Conservation (phyloP, 2,888 invertebrate species). For the Caenorhabditis imperialis region DNA sequence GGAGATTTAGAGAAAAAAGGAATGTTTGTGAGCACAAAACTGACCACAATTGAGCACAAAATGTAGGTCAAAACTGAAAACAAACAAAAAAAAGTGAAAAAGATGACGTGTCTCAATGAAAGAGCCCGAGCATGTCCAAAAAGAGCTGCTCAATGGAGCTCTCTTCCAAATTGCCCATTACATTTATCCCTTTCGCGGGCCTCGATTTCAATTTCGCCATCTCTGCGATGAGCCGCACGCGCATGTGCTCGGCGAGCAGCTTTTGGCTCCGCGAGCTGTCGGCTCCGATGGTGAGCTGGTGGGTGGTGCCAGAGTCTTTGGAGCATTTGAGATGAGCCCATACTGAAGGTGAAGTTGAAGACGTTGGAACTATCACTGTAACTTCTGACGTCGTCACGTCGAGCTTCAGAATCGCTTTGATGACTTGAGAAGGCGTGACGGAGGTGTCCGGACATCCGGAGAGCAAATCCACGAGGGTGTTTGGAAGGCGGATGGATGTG, state of each 20-base stretch:
- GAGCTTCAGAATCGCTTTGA: constrained; percentile 29
- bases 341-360: neutral
- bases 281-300: constrained; percentile 28
- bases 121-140: constrained; percentile 29
- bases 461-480: constrained; percentile 46
- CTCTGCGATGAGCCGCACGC: constrained; percentile 39
- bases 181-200: constrained; percentile 20
- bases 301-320: constrained; percentile 24
- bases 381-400: constrained; percentile 1
- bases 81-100: neutral
- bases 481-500: constrained; percentile 32
- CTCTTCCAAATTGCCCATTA: constrained; percentile 18
- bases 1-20: too few relatives aligned
- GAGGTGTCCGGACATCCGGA: constrained; percentile 40
- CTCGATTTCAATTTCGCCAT: constrained; percentile 51
- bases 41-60: too few relatives aligned
- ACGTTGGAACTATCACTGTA: constrained; percentile 7
- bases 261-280: constrained; percentile 29
- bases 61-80: neutral
- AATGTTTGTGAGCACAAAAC: too few relatives aligned
- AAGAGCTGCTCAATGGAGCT: constrained; percentile 36
- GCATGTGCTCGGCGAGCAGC: constrained; percentile 30
- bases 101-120: constrained; percentile 13
- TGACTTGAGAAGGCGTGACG: constrained; percentile 18
- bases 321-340: constrained; percentile 7